Percentiles rank a stretch among this genome's conserved stretches.
These are phyloP conservation scores for Leptinotarsa haldemani DNA, from an alignment of 2,888 invertebrate genomes.

Conservation along the genomic window DNA sequence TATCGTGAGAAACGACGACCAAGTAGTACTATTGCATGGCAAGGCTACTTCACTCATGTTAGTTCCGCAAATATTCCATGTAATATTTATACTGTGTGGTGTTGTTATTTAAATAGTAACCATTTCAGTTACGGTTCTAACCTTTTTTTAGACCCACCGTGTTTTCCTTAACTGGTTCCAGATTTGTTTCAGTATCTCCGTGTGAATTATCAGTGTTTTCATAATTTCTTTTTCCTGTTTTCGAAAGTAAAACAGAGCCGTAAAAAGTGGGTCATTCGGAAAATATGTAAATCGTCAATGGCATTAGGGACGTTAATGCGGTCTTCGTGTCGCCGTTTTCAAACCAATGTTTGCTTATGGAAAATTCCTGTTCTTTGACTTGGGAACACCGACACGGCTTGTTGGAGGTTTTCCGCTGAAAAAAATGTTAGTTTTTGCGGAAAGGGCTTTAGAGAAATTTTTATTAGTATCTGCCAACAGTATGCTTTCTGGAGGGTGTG, in stretches of 20 bases:
- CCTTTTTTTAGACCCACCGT: background rate
- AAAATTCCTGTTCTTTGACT: constrained; percentile 34
- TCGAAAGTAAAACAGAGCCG: constrained; percentile 10
- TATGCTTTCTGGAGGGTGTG: no score
- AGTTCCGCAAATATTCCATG: no score
- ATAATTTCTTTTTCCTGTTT: constrained; percentile 11
- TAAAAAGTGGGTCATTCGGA: constrained; percentile 15
- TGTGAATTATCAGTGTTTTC: background rate
- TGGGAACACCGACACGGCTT: constrained; percentile 26
- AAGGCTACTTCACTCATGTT: no score
- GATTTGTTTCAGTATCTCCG: background rate
- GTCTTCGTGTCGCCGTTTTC: constrained; percentile 31
- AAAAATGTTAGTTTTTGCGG: background rate
- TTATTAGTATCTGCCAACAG: no score
- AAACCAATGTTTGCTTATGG: constrained; percentile 32
- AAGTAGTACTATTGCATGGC: no score
- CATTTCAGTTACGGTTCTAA: background rate
- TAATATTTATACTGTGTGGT: no score
- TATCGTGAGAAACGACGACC: no score
- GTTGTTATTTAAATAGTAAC: no score
- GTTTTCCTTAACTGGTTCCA: background rate
- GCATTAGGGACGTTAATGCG: constrained; percentile 33
- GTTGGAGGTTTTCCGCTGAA: constrained; percentile 22
- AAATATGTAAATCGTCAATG: constrained; percentile 17
- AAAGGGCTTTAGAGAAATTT: no score